Evolutionary conservation across 2,888 invertebrate genomes (phyloP).

Genomic region (Lamellibrachia columna): DNA sequence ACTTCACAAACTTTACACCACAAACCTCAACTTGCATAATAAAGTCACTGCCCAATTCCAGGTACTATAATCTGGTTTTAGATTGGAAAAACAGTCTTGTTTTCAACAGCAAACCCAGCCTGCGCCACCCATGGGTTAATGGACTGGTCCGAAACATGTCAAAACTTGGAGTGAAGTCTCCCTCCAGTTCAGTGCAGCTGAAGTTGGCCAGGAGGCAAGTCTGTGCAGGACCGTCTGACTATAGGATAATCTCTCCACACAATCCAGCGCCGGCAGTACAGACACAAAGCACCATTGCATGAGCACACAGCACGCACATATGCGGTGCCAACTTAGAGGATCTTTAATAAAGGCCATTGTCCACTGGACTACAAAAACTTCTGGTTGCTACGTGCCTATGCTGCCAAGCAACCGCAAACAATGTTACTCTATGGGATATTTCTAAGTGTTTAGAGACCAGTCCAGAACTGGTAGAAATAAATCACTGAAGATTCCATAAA

Average conservation of each 20-base stretch:
- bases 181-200: background rate
- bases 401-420: constrained; percentile 11
- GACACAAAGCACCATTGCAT: background rate
- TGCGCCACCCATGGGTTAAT: background rate
- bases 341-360: constrained; percentile 16
- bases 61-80: background rate
- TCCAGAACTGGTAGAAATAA: no score
- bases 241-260: background rate
- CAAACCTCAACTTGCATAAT: background rate
- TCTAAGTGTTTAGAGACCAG: background rate
- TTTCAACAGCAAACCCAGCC: background rate
- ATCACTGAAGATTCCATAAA: background rate
- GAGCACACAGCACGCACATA: background rate
- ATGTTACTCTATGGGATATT: background rate
- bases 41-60: background rate
- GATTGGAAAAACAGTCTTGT: background rate
- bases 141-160: constrained; percentile 2
- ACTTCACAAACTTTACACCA: background rate
- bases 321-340: background rate
- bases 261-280: background rate
- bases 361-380: background rate
- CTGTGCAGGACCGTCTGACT: background rate
- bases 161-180: background rate
- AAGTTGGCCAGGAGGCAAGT: background rate
- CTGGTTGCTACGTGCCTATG: background rate